These are phyloP conservation scores for Sinocyclocheilus rhinocerous DNA, from an alignment of 2,113 vertebrate species.

Conservation along the genomic window DNA sequence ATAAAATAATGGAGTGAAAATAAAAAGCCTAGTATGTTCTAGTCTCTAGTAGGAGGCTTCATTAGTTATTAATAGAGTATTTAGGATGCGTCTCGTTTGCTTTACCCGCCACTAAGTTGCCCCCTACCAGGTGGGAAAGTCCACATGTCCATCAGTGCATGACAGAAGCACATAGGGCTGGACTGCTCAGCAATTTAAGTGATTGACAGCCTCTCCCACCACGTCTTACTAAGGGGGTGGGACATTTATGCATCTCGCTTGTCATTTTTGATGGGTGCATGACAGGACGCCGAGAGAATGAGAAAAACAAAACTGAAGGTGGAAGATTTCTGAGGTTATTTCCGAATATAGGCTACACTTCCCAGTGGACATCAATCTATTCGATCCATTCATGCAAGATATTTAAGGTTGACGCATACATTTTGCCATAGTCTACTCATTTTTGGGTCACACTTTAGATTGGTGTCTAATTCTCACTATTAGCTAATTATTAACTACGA, in stretches of 20 bases:
- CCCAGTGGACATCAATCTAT: too few species aligned
- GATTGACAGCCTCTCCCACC: constrained; percentile 74
- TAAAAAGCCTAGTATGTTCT: neutral
- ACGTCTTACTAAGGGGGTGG: constrained; percentile 74
- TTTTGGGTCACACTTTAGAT: neutral
- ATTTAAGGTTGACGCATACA: too few species aligned
- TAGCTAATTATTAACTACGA: too few species aligned
- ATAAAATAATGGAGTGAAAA: neutral
- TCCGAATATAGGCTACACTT: neutral
- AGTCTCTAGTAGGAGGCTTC: neutral
- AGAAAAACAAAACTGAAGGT: neutral
- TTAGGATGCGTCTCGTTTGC: constrained; percentile 22
- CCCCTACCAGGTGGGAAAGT: constrained; percentile 87
- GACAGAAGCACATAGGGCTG: constrained; percentile 82
- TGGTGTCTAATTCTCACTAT: too few species aligned
- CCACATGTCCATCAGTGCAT: constrained; percentile 81
- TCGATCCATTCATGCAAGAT: too few species aligned
- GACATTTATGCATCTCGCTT: constrained; percentile 63
- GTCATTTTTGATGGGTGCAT: constrained; percentile 58
- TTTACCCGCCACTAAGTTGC: constrained; percentile 60
- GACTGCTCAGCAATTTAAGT: constrained; percentile 77
- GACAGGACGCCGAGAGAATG: constrained; percentile 4
- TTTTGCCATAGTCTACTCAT: neutral
- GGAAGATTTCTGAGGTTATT: neutral
- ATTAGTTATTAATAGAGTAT: constrained; percentile 11